Evolutionary conservation across 2,113 vertebrate species (phyloP).

Genomic region (Uropsilus gracilis): DNA sequence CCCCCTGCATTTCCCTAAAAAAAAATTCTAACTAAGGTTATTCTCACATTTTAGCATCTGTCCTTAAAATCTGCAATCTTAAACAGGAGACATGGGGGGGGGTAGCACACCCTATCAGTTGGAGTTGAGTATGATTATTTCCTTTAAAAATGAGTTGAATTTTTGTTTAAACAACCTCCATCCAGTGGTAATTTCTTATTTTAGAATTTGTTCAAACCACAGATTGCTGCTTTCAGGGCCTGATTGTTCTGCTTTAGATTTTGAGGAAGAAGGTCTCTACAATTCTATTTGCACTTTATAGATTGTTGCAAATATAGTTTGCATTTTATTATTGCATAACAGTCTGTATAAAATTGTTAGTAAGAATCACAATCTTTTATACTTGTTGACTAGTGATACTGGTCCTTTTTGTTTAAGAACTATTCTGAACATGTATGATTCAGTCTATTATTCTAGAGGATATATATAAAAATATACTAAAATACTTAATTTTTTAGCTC

Average conservation of each 20-base stretch:
- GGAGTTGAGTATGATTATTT: neutral
- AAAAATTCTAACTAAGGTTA: too few species aligned
- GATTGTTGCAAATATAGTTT: neutral
- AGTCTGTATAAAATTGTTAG: neutral
- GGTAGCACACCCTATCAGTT: too few species aligned
- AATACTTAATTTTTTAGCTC: neutral
- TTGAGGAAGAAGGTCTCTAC: neutral
- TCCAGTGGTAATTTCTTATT: neutral
- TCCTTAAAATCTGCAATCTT: too few species aligned
- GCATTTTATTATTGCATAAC: neutral
- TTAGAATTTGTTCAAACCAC: neutral
- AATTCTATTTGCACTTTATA: neutral
- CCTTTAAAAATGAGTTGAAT: neutral
- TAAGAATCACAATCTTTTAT: neutral
- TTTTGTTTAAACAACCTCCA: neutral
- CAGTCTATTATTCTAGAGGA: neutral
- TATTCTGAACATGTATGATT: neutral
- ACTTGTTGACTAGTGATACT: neutral
- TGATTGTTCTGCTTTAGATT: conserved; percentile 3
- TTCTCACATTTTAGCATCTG: too few species aligned
- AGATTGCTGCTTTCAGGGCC: neutral
- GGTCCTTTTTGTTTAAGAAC: neutral
- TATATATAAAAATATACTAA: neutral
- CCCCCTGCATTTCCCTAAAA: too few species aligned
- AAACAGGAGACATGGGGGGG: too few species aligned